Base-by-base conservation (phyloP, 2,888 invertebrate genomes). In the Andrena marginata region DNA sequence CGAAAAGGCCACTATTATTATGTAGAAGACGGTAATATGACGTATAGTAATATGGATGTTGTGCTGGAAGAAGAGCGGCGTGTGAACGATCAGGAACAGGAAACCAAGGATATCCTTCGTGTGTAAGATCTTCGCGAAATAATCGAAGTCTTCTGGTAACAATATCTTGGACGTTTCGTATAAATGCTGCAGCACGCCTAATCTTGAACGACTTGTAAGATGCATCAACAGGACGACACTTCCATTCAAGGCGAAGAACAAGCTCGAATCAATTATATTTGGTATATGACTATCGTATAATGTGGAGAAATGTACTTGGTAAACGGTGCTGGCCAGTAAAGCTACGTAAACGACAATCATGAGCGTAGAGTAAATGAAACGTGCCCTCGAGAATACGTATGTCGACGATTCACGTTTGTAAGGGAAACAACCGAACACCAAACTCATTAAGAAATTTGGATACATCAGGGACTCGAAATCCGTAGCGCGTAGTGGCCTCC, bases 381-480 rank as follows among this genome's bases (percentile, higher is more conserved):
- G 84, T 0, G 1, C 29, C 67, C 60, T 90, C 0, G 92, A 91
- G 5, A 63, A n/a, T 8, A 33, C 49, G 26, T 82, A 80, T 3
- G 2, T 29, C 0, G 73, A 29, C 0, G 73, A 16, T 0, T 84
- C 70, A 10, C 63, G 73, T 35, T 84, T 87, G 75, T 88, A 92
- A 0, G 93, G 89, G 1, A 92, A 89, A 0, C 89, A 16, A 5
- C 93, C 93, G 3, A 86, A 68, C 0, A 90, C 5, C 16, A 70
- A 73, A 5, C 78, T 85, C 0, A 93, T 48, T 3, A 79, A 70
- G 31, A 92, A 85, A 10, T 83, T 88, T 0, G 91, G 91, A 10
- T 80, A 73, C 88, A 92, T 89, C 67, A 92, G 23, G 2, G 91
- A 87, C 4, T 77, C 23, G 26, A 89, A 89, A 62, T 92, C 86